phyloP scores from a whole-genome alignment of 1,140 invertebrate genomes.

The Bacillus rossius region DNA sequence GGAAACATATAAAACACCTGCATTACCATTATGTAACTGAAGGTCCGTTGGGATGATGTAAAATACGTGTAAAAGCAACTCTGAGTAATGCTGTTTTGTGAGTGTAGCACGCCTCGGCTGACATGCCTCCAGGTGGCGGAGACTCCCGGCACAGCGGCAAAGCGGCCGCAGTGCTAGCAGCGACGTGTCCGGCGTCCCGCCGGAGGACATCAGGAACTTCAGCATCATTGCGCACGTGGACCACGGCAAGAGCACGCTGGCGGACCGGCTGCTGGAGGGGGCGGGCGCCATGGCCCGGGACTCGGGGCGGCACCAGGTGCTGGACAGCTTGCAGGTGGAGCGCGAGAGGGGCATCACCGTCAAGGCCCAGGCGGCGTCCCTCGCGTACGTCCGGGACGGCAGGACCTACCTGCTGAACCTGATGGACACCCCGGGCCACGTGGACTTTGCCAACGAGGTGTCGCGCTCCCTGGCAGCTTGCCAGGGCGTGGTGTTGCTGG shows the following conservation, averaged over 20 bases:
- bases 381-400: constrained; percentile 67
- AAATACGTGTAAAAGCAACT: too few relatives aligned
- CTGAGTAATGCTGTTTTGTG: too few relatives aligned
- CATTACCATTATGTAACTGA: too few relatives aligned
- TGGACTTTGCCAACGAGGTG: constrained; percentile 97
- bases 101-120: too few relatives aligned
- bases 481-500: constrained; percentile 90
- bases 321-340: constrained; percentile 89
- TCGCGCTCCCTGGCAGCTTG: constrained; percentile 83
- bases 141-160: too few relatives aligned
- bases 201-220: constrained; percentile 84
- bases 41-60: too few relatives aligned
- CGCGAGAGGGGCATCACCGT: constrained; percentile 95
- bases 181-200: constrained; percentile 36
- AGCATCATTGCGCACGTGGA: constrained; percentile 97
- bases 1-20: too few relatives aligned
- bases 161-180: too few relatives aligned
- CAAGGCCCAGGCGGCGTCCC: constrained; percentile 93
- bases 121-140: too few relatives aligned
- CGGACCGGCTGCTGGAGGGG: constrained; percentile 86
- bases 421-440: constrained; percentile 98
- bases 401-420: constrained; percentile 86
- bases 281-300: constrained; percentile 76
- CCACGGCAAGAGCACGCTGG: constrained; percentile 95
- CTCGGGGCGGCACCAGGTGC: constrained; percentile 67